These are phyloP conservation scores for Lycodopsis pacificus DNA, from an alignment of 2,797 vertebrate species.

Conservation along the genomic window DNA sequence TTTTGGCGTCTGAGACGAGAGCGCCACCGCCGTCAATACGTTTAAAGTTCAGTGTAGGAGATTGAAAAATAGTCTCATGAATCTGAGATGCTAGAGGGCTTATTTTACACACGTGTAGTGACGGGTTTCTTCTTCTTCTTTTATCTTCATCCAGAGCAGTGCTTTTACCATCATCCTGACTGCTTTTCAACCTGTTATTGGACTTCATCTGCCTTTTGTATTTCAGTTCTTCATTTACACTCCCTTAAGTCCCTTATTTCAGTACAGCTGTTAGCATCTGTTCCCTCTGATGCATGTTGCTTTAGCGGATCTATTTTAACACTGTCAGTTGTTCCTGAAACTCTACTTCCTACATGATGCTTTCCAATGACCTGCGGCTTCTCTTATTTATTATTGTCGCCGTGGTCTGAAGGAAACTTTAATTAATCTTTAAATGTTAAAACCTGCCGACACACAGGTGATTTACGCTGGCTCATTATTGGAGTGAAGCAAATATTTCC, in stretches of 20 bases:
- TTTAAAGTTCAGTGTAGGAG: not conserved
- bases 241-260: not conserved
- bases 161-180: not conserved
- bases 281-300: not conserved
- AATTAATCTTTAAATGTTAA: no score
- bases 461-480: not conserved
- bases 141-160: not conserved
- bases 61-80: not conserved
- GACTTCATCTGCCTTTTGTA: not conserved
- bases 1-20: conserved; percentile 83
- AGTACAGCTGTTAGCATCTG: not conserved
- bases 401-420: no score
- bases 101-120: not conserved
- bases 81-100: not conserved
- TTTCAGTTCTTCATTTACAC: not conserved
- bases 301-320: not conserved
- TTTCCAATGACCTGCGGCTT: no score
- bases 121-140: not conserved
- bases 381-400: no score
- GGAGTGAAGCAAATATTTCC: not conserved
- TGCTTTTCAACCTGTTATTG: not conserved
- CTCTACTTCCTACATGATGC: no score
- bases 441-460: no score
- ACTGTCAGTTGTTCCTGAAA: not conserved
- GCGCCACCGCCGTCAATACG: not conserved